Conservation (phyloP, 2,113 vertebrate species). For the Dryoscopus gambensis region DNA sequence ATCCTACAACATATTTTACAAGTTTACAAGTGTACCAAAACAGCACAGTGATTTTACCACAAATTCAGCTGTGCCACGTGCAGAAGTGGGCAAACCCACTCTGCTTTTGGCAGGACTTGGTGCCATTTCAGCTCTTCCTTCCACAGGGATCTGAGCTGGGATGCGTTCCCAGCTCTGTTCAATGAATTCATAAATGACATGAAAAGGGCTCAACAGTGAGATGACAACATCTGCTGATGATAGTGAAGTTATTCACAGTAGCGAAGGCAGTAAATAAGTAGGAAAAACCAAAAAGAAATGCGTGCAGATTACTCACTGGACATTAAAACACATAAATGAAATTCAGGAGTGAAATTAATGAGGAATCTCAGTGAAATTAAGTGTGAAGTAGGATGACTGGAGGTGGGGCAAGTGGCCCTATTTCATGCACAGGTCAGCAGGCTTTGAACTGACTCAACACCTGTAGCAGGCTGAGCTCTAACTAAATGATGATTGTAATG, state of each 20-base stretch:
- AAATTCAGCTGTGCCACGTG: neutral
- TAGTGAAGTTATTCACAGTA: neutral
- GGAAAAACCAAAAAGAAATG: neutral
- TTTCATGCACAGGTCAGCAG: neutral
- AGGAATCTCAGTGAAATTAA: neutral
- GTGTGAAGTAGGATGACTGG: neutral
- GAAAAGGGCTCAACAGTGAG: slow-evolving; percentile 18
- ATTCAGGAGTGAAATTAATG: neutral
- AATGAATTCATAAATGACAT: neutral
- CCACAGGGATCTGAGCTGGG: neutral
- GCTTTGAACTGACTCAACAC: neutral
- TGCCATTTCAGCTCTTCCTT: neutral
- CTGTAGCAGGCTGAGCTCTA: neutral
- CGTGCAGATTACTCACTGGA: neutral
- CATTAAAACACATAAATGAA: neutral
- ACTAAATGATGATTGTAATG: neutral
- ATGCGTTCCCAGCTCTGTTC: slow-evolving; percentile 23
- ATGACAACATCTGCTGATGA: slow-evolving; percentile 3
- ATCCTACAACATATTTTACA: neutral
- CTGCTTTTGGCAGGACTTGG: neutral
- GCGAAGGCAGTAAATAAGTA: neutral
- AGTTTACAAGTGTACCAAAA: neutral
- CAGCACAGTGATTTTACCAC: neutral
- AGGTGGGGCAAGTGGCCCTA: neutral
- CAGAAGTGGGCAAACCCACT: neutral